Conservation (phyloP, 1,140 invertebrate species). For the Macrobrachium rosenbergii region DNA sequence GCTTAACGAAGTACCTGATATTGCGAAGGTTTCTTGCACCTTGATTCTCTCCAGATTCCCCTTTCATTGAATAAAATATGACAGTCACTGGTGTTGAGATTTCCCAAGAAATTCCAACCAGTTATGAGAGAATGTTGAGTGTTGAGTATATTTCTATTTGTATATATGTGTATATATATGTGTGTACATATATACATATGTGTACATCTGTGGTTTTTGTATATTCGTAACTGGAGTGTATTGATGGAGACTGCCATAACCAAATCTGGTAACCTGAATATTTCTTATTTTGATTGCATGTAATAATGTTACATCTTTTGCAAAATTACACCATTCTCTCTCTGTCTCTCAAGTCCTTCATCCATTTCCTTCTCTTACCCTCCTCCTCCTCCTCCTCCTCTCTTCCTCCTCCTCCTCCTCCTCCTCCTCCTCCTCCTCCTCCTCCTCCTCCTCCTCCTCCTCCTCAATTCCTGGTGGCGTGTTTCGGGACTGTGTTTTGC, state of each 20-base stretch:
- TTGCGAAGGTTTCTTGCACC: background rate
- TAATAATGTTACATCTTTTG: background rate
- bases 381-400: background rate
- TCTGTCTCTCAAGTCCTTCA: background rate
- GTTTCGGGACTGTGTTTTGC: slow-evolving; percentile 43
- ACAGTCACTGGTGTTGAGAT: background rate
- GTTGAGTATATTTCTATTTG: background rate
- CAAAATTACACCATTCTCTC: background rate
- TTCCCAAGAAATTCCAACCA: background rate
- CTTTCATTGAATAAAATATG: background rate
- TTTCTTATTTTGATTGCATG: background rate
- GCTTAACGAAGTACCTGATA: no score
- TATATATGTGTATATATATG: background rate
- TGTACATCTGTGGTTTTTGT: background rate
- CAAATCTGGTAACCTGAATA: background rate
- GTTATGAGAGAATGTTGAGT: background rate
- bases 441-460: background rate
- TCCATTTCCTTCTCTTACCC: background rate
- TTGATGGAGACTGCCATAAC: no score
- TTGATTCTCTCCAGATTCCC: background rate
- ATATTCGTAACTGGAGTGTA: background rate
- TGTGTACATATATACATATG: slow-evolving; percentile 1
- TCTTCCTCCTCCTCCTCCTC: background rate
- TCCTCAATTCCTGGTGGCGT: background rate
- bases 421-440: background rate